These are phyloP conservation scores for Myotis pilosus DNA, from an alignment of 2,797 vertebrate genomes.

Conservation along the genomic window DNA sequence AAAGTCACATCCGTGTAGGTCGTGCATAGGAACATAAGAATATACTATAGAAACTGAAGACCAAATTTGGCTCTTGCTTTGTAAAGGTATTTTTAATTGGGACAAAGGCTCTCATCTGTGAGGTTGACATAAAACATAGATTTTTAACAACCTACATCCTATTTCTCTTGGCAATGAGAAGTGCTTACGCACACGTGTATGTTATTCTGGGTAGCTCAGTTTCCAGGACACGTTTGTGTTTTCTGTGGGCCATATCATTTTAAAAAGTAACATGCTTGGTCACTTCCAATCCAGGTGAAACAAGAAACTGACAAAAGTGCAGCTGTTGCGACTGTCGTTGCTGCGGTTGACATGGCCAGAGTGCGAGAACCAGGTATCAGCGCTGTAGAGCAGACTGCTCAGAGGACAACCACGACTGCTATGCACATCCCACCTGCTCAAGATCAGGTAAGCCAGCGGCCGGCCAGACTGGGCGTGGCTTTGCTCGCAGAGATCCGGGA, in stretches of 20 bases:
- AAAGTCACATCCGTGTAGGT: background rate
- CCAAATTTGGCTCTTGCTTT: background rate
- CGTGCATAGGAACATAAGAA: background rate
- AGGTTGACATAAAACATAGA: background rate
- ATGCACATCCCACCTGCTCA: conserved; percentile 83
- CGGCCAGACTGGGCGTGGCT: fast-evolving
- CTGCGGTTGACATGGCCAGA: conserved; percentile 88
- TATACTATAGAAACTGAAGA: background rate
- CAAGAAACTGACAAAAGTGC: conserved; percentile 85
- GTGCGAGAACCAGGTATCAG: conserved; percentile 86
- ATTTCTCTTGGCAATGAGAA: background rate
- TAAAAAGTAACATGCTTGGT: conserved; percentile 56
- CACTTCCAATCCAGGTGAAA: conserved; percentile 82
- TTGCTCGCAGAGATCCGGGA: fast-evolving
- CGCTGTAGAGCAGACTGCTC: conserved; percentile 85
- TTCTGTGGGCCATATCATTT: background rate
- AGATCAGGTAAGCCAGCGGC: conserved; percentile 83
- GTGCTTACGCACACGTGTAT: fast-evolving
- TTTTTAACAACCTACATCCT: background rate
- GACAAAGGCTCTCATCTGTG: background rate
- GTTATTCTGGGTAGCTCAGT: background rate
- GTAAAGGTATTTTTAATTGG: background rate
- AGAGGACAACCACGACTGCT: conserved; percentile 86
- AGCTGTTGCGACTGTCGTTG: conserved; percentile 88
- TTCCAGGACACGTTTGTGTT: background rate